phyloP scores from a whole-genome alignment of 2,888 invertebrate species.

The Harpalus rufipes region DNA sequence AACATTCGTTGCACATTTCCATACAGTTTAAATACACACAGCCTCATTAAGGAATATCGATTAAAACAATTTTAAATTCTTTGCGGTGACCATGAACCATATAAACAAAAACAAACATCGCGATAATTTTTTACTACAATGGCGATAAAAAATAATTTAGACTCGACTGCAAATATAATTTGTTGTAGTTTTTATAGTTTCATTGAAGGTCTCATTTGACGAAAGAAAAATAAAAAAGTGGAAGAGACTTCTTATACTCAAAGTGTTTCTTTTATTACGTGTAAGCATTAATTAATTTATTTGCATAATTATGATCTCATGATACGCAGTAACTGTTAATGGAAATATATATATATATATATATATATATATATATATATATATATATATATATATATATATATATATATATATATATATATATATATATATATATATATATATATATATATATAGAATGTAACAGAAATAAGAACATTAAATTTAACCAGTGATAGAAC shows the following conservation, averaged over 20 bases:
- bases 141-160: constrained; percentile 23
- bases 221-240: not conserved
- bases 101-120: constrained; percentile 47
- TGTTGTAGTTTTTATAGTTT: constrained; percentile 16
- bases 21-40: not conserved
- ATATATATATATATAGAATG: too few relatives aligned
- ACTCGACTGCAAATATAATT: not conserved
- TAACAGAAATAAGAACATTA: too few relatives aligned
- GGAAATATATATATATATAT: not conserved
- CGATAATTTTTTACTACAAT: constrained; percentile 11
- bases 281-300: not conserved
- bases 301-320: constrained; percentile 8
- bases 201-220: constrained; percentile 16
- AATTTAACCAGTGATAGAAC: too few relatives aligned
- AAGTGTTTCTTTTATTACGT: not conserved
- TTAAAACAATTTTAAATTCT: constrained; percentile 7
- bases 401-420: too few relatives aligned
- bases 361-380: too few relatives aligned
- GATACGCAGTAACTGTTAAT: not conserved
- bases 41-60: constrained; percentile 8
- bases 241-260: not conserved
- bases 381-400: too few relatives aligned
- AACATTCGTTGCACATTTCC: constrained; percentile 6
- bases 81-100: constrained; percentile 21
- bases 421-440: too few relatives aligned